Evolutionary conservation across 2,113 vertebrate genomes (phyloP).

Genomic region (Sorex araneus): DNA sequence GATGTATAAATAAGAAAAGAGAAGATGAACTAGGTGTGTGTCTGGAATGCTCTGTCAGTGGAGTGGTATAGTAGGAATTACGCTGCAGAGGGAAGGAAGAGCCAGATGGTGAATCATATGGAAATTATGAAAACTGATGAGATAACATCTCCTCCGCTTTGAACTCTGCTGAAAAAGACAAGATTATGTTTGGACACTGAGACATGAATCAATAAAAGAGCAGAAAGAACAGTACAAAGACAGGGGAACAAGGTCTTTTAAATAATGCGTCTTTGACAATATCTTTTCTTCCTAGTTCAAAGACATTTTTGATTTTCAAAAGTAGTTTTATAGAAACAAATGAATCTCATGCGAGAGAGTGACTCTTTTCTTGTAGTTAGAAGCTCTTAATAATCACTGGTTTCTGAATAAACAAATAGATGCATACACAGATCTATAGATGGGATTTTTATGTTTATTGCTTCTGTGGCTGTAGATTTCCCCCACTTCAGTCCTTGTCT

Average conservation of each 20-base stretch:
- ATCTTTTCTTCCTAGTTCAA: not conserved
- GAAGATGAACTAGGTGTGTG: conserved; percentile 55
- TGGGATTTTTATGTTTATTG: not conserved
- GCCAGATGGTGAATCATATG: conserved; percentile 71
- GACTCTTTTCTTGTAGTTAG: not conserved
- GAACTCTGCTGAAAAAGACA: conserved; percentile 76
- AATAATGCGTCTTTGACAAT: conserved; percentile 42
- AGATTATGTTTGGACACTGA: conserved; percentile 71
- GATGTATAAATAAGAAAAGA: too few relatives aligned
- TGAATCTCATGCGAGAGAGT: not conserved
- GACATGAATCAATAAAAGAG: conserved; percentile 69
- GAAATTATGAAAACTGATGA: conserved; percentile 71
- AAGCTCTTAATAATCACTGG: not conserved
- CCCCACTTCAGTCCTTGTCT: not conserved
- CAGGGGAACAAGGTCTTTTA: conserved; percentile 25
- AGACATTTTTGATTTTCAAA: conserved; percentile 18
- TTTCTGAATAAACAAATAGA: conserved; percentile 19
- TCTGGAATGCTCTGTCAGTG: not conserved
- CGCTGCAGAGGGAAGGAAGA: not conserved
- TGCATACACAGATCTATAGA: not conserved
- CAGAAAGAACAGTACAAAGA: conserved; percentile 58
- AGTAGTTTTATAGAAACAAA: conserved; percentile 7
- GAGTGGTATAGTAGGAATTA: rapidly evolving
- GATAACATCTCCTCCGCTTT: conserved; percentile 73
- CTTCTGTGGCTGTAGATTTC: not conserved